Evolutionary conservation across 2,888 invertebrate genomes (phyloP).

Genomic region (Stenodema calcarata): DNA sequence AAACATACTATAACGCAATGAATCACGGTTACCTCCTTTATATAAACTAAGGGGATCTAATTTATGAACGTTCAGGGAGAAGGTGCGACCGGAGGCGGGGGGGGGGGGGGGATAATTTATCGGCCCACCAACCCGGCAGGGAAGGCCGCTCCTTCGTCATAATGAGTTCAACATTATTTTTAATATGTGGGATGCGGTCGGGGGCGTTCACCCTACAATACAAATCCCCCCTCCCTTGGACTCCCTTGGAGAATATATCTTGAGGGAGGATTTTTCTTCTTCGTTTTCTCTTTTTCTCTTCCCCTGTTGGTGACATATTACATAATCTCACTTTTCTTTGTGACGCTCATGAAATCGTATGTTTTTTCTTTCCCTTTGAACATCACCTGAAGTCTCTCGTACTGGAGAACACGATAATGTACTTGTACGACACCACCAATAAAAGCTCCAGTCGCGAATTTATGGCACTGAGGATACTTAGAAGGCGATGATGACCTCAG

Average conservation of each 20-base stretch:
- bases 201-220: background rate
- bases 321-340: too few relatives aligned
- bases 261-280: background rate
- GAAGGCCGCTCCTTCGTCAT: constrained; percentile 36
- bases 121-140: background rate
- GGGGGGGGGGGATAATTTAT: constrained; percentile 10
- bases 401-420: too few relatives aligned
- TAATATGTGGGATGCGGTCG: constrained; percentile 31
- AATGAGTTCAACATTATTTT: constrained; percentile 50
- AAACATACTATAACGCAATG: constrained; percentile 19
- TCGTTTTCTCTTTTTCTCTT: too few relatives aligned
- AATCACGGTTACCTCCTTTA: constrained; percentile 43
- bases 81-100: background rate
- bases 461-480: too few relatives aligned
- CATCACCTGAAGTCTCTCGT: too few relatives aligned
- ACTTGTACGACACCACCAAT: too few relatives aligned
- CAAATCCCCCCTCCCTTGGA: background rate
- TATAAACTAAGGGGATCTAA: constrained; percentile 32
- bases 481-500: too few relatives aligned
- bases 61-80: constrained; percentile 31
- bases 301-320: too few relatives aligned
- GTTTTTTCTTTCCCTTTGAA: too few relatives aligned
- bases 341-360: too few relatives aligned
- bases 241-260: constrained; percentile 23
- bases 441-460: too few relatives aligned